A percentile compares a stretch with the other conserved stretches of the same genome.
Conservation (phyloP, 2,797 vertebrate genomes). For the Protosalanx chinensis region DNA sequence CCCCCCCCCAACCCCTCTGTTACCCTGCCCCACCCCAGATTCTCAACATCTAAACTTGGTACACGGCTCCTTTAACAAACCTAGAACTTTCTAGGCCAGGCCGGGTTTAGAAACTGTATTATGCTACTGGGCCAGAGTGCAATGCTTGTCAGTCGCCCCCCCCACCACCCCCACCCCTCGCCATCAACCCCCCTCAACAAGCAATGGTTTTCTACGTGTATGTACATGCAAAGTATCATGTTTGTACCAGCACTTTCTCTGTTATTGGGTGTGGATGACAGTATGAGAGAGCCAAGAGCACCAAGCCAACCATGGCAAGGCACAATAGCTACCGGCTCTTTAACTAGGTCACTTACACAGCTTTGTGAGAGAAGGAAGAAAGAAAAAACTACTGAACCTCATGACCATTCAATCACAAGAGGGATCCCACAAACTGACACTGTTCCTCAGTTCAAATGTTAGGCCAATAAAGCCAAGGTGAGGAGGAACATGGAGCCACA, state of each 20-base stretch:
- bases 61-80: constrained; percentile 1
- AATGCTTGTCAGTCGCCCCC: not conserved
- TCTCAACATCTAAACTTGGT: not conserved
- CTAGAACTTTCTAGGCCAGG: too few relatives aligned
- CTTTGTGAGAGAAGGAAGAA: constrained; percentile 47
- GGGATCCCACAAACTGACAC: constrained; percentile 30
- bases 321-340: constrained; percentile 48
- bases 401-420: constrained; percentile 41
- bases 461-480: not conserved
- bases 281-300: not conserved
- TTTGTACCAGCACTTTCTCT: not conserved
- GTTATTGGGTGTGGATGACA: not conserved
- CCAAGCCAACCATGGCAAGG: constrained; percentile 31
- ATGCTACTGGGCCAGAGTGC: not conserved
- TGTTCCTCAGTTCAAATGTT: not conserved
- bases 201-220: not conserved
- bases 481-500: not conserved
- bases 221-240: not conserved
- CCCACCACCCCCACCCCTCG: not conserved
- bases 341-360: constrained; percentile 72
- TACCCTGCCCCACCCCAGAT: not conserved
- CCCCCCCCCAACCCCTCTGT: not conserved
- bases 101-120: too few relatives aligned
- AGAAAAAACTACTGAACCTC: constrained; percentile 34
- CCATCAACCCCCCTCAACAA: not conserved